phyloP scores from a whole-genome alignment of 2,888 invertebrate genomes.

The Selenia dentaria region DNA sequence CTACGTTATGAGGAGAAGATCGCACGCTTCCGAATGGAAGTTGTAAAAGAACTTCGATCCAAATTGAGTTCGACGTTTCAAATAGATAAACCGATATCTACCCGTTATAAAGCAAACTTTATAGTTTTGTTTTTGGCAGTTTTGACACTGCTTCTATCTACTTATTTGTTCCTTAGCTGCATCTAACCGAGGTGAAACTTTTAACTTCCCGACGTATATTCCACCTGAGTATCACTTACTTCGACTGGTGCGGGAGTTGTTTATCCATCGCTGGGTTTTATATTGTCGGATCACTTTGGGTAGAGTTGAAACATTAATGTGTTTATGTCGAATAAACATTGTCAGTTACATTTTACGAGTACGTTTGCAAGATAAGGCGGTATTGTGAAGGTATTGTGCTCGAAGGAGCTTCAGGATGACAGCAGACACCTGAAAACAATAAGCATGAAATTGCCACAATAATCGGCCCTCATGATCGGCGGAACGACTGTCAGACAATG shows the following conservation, averaged over 20 bases:
- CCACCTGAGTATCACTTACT: conserved; percentile 69
- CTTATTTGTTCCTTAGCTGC: conserved; percentile 80
- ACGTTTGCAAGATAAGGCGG: conserved; percentile 50
- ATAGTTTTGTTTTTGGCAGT: conserved; percentile 85
- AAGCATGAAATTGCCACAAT: conserved; percentile 80
- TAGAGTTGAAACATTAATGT: conserved; percentile 19
- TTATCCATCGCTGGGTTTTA: conserved; percentile 46
- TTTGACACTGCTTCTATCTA: conserved; percentile 81
- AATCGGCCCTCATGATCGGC: conserved; percentile 79
- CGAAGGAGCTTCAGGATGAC: conserved; percentile 39
- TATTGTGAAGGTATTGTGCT: conserved; percentile 49
- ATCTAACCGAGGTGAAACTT: conserved; percentile 75
- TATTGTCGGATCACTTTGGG: conserved; percentile 10
- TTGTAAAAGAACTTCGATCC: conserved; percentile 62
- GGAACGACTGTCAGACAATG: conserved; percentile 73
- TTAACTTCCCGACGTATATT: conserved; percentile 75
- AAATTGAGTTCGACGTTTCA: conserved; percentile 80
- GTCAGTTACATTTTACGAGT: conserved; percentile 55
- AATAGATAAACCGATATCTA: conserved; percentile 81
- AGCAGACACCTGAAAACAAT: conserved; percentile 80
- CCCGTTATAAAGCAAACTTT: conserved; percentile 80
- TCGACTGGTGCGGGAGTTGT: conserved; percentile 55
- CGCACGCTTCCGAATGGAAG: conserved; percentile 39
- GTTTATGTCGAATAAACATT: conserved; percentile 27
- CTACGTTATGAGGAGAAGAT: conserved; percentile 45